phyloP scores from a whole-genome alignment of 2,797 vertebrate genomes.

The Clangula hyemalis region DNA sequence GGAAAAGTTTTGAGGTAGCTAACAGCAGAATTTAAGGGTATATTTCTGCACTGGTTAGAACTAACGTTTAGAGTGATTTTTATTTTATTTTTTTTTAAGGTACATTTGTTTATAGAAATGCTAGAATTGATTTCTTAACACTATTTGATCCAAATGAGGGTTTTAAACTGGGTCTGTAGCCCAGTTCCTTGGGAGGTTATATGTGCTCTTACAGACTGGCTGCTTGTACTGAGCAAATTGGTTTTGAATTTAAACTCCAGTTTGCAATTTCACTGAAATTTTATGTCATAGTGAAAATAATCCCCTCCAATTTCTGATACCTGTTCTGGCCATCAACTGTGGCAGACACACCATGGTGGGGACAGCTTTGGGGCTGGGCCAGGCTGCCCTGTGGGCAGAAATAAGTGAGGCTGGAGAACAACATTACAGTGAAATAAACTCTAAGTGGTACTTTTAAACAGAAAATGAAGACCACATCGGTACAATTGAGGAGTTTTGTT shows the following conservation, averaged over 20 bases:
- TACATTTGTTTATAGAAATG: neutral
- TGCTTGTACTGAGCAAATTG: neutral
- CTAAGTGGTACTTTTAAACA: neutral
- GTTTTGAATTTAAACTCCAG: neutral
- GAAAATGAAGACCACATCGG: neutral
- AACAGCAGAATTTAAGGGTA: neutral
- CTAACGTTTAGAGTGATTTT: neutral
- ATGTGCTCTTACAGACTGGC: neutral
- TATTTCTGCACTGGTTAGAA: neutral
- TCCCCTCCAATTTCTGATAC: neutral
- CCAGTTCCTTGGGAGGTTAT: neutral
- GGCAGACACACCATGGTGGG: neutral
- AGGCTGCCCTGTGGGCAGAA: neutral
- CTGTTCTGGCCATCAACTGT: neutral
- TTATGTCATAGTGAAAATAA: neutral
- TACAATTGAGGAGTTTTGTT: neutral
- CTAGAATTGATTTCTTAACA: neutral
- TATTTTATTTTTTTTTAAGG: neutral
- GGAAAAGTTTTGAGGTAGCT: constrained; percentile 17
- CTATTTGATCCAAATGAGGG: neutral
- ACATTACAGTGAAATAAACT: neutral
- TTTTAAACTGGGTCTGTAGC: neutral
- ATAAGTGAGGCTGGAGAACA: neutral
- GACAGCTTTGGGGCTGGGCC: neutral
- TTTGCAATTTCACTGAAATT: neutral